Evolutionary conservation across 2,113 vertebrate genomes (phyloP).

Genomic region (Aramus guarauna): DNA sequence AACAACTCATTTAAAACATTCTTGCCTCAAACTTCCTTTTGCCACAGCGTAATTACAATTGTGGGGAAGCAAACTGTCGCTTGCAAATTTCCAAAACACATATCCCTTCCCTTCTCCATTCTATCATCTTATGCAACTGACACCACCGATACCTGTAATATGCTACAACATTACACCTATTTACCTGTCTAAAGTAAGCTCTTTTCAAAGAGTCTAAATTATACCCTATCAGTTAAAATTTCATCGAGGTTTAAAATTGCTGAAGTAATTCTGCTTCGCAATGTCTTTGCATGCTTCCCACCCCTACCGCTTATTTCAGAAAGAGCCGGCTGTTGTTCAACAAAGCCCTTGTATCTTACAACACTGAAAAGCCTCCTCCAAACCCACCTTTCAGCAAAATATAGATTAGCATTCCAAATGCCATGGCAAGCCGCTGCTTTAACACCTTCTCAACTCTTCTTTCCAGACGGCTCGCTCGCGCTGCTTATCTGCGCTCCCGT

Average conservation of each 20-base stretch:
- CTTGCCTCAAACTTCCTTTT: background rate
- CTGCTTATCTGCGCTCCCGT: conserved; percentile 55
- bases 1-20: background rate
- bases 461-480: conserved; percentile 18
- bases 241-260: background rate
- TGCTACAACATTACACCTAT: background rate
- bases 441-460: conserved; percentile 34
- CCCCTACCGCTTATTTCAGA: background rate
- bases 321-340: background rate
- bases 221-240: background rate
- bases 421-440: conserved; percentile 61
- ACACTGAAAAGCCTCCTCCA: background rate
- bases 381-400: conserved; percentile 73
- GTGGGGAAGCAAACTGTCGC: background rate
- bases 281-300: background rate
- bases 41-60: background rate
- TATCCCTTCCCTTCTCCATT: background rate
- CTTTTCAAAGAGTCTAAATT: background rate
- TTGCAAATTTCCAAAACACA: background rate
- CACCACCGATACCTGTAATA: background rate
- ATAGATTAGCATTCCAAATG: conserved; percentile 61
- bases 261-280: background rate
- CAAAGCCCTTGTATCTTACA: background rate
- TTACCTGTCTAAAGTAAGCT: background rate
- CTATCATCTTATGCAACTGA: background rate